These are phyloP conservation scores for Sphaeramia orbicularis DNA, from an alignment of 2,797 vertebrate species.

Conservation along the genomic window DNA sequence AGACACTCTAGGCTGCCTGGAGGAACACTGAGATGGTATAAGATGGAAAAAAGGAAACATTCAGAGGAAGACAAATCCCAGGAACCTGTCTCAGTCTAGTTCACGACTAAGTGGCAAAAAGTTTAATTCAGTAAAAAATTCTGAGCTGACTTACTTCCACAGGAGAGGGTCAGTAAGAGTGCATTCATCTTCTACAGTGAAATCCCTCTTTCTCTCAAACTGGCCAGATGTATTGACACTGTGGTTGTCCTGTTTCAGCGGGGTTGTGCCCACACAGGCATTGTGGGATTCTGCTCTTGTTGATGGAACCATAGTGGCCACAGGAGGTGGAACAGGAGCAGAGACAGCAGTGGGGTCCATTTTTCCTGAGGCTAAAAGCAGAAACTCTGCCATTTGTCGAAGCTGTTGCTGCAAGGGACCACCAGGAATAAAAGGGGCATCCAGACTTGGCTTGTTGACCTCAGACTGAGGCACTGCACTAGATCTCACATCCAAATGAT, in stretches of 20 bases:
- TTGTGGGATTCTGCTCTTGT: conserved; percentile 52
- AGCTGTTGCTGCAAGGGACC: conserved; percentile 85
- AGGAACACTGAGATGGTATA: conserved; percentile 79
- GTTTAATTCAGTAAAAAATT: background rate
- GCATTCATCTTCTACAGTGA: conserved; percentile 76
- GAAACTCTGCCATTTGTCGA: conserved; percentile 83
- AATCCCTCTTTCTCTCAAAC: conserved; percentile 74
- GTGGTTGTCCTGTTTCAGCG: conserved; percentile 62
- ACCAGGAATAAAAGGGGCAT: conserved; percentile 56
- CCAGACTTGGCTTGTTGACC: conserved; percentile 30
- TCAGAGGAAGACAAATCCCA: conserved; percentile 10
- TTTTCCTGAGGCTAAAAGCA: conserved; percentile 79
- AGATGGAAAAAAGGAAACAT: conserved; percentile 3
- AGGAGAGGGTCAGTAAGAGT: conserved; percentile 82
- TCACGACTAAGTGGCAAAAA: background rate
- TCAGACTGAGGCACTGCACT: conserved; percentile 8
- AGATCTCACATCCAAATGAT: conserved; percentile 17
- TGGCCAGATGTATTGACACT: conserved; percentile 83
- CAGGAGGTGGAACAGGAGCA: conserved; percentile 12
- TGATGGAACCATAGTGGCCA: background rate
- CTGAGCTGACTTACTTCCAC: conserved; percentile 81
- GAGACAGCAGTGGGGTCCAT: conserved; percentile 42
- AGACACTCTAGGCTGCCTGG: conserved; percentile 84
- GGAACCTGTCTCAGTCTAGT: background rate
- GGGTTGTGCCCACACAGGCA: conserved; percentile 75